Percentiles rank a stretch among this genome's conserved stretches.
Conservation (phyloP, 2,113 vertebrate species). For the Calyptommatus sinebrachiatus region DNA sequence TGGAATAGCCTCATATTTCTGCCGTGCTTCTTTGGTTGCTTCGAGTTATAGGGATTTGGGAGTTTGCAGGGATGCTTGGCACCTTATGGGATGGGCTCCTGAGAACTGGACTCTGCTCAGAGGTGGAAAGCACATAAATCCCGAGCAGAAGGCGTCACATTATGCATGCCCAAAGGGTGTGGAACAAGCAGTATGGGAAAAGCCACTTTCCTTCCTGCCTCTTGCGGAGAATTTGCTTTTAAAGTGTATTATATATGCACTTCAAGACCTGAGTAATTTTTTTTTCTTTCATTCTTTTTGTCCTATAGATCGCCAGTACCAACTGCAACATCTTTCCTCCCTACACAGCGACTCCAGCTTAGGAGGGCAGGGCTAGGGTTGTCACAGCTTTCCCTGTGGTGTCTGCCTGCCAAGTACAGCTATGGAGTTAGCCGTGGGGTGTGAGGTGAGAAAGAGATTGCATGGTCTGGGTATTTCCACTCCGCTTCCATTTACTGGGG, state of each 20-base stretch:
- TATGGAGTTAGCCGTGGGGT: constrained; percentile 87
- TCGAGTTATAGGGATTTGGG: constrained; percentile 8
- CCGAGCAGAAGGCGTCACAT: constrained; percentile 46
- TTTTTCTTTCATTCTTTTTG: constrained; percentile 82
- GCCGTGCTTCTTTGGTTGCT: background rate
- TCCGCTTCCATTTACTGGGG: constrained; percentile 68
- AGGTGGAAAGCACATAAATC: constrained; percentile 56
- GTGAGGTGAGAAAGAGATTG: constrained; percentile 89
- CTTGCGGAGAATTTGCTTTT: constrained; percentile 76
- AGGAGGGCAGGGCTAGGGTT: constrained; percentile 85
- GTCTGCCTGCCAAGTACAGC: constrained; percentile 87
- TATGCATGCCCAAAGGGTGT: constrained; percentile 48
- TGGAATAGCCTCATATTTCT: constrained; percentile 43
- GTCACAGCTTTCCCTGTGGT: constrained; percentile 86
- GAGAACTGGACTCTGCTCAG: constrained; percentile 45
- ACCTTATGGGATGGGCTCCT: constrained; percentile 46
- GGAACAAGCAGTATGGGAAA: constrained; percentile 68
- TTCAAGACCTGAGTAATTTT: constrained; percentile 81
- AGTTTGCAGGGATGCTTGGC: constrained; percentile 27
- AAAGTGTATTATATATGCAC: constrained; percentile 79
- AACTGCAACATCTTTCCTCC: constrained; percentile 88
- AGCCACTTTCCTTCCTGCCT: constrained; percentile 62
- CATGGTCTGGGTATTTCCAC: constrained; percentile 78
- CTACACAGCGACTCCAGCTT: constrained; percentile 88
- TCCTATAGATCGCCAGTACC: constrained; percentile 88